These are phyloP conservation scores for Cavia aperea DNA, from an alignment of 2,113 vertebrate species.

Conservation along the genomic window DNA sequence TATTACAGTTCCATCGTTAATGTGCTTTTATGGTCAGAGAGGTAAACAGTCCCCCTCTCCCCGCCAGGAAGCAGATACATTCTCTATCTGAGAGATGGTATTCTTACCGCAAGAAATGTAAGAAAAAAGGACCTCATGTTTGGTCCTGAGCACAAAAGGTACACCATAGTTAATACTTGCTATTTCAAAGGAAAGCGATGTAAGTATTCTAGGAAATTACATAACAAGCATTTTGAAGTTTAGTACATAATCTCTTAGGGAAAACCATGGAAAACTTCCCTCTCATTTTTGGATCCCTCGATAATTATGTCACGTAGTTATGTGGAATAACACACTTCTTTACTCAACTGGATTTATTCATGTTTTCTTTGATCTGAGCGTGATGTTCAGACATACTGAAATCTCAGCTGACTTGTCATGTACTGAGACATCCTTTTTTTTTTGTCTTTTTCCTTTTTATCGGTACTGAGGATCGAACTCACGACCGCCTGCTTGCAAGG, in stretches of 20 bases:
- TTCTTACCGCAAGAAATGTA: neutral
- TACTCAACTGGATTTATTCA: neutral
- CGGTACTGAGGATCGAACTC: too few species aligned
- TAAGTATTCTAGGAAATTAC: neutral
- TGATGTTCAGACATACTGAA: neutral
- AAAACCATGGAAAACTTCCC: neutral
- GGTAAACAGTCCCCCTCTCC: neutral
- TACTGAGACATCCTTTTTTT: neutral
- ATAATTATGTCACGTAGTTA: neutral
- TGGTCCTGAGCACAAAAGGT: neutral
- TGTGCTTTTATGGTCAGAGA: neutral
- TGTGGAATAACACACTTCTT: neutral
- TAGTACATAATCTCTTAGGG: neutral
- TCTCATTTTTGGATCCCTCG: neutral
- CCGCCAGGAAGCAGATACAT: neutral
- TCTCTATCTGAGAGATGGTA: neutral
- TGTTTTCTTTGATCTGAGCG: neutral
- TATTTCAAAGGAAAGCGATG: constrained; percentile 3
- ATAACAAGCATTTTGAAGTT: neutral
- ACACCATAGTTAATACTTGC: neutral
- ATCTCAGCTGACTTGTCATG: neutral
- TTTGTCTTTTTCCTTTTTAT: too few species aligned
- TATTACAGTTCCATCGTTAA: neutral
- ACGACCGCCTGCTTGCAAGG: too few species aligned
- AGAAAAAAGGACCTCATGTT: neutral